A percentile compares a stretch with the other conserved stretches of the same genome.
These are phyloP conservation scores for Timandra comae DNA, from an alignment of 2,888 invertebrate species.

Conservation along the genomic window DNA sequence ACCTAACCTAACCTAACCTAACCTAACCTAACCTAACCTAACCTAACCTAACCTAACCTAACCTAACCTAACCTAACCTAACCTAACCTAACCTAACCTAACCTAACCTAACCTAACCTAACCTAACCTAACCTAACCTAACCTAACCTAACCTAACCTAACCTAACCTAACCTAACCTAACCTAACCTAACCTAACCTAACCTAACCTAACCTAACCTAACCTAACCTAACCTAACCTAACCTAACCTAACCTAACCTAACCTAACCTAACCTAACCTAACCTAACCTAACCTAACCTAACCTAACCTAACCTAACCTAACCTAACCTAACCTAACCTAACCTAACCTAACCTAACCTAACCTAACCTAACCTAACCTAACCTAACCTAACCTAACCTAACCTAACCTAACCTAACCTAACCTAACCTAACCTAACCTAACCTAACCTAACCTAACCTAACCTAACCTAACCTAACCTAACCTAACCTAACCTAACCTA, in stretches of 20 bases:
- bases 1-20: slow-evolving; percentile 21
- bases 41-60: slow-evolving; percentile 14
- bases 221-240: slow-evolving; percentile 3
- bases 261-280: slow-evolving; percentile 14
- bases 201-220: slow-evolving; percentile 7
- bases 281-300: slow-evolving; percentile 11
- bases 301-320: slow-evolving; percentile 10
- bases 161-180: slow-evolving; percentile 5
- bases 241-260: slow-evolving; percentile 9
- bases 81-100: slow-evolving; percentile 1
- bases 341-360: slow-evolving; percentile 22
- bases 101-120: slow-evolving; percentile 11
- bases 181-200: slow-evolving; percentile 4
- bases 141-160: slow-evolving; percentile 4
- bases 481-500: slow-evolving; percentile 12
- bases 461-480: slow-evolving; percentile 19
- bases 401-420: slow-evolving; percentile 11
- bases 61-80: slow-evolving; percentile 15
- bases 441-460: slow-evolving; percentile 19
- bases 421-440: slow-evolving; percentile 18
- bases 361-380: slow-evolving; percentile 18
- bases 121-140: slow-evolving; percentile 5
- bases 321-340: slow-evolving; percentile 7
- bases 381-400: slow-evolving; percentile 19
- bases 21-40: slow-evolving; percentile 12